phyloP scores from a whole-genome alignment of 2,888 invertebrate species.

The Conchocele bisecta region DNA sequence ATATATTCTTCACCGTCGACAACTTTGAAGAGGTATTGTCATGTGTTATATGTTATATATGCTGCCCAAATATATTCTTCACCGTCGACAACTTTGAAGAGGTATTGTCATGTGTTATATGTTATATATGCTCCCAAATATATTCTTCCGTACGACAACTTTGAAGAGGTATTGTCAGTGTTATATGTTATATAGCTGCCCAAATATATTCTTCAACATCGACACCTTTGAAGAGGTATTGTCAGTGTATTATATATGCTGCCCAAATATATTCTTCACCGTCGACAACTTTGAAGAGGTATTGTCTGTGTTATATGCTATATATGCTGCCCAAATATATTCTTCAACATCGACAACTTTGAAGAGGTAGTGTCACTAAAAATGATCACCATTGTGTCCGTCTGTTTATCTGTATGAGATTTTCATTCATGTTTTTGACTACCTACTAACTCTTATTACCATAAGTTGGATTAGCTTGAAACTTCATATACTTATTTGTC shows the following conservation, averaged over 20 bases:
- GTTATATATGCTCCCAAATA: constrained; percentile 99
- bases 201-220: constrained; percentile 99
- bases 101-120: too few relatives aligned
- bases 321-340: constrained; percentile 99
- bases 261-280: constrained; percentile 99
- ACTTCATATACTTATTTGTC: too few relatives aligned
- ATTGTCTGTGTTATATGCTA: too few relatives aligned
- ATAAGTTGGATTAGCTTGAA: too few relatives aligned
- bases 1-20: constrained; percentile 99
- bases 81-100: constrained; percentile 99
- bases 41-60: too few relatives aligned
- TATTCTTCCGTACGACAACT: constrained; percentile 99
- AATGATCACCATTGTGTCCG: neutral
- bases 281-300: constrained; percentile 98
- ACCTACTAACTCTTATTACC: too few relatives aligned
- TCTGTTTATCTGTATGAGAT: too few relatives aligned
- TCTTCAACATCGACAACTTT: constrained; percentile 99
- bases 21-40: constrained; percentile 99
- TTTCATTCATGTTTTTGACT: too few relatives aligned
- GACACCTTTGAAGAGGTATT: constrained; percentile 99
- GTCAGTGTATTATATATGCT: too few relatives aligned
- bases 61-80: constrained; percentile 99
- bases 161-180: constrained; percentile 95
- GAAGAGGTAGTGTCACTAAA: constrained; percentile 93
- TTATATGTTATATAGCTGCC: too few relatives aligned